A percentile compares a stretch with the other conserved stretches of the same genome.
These are phyloP conservation scores for Drosophila virilis DNA, from an alignment of 1,140 invertebrate species.

Conservation along the genomic window DNA sequence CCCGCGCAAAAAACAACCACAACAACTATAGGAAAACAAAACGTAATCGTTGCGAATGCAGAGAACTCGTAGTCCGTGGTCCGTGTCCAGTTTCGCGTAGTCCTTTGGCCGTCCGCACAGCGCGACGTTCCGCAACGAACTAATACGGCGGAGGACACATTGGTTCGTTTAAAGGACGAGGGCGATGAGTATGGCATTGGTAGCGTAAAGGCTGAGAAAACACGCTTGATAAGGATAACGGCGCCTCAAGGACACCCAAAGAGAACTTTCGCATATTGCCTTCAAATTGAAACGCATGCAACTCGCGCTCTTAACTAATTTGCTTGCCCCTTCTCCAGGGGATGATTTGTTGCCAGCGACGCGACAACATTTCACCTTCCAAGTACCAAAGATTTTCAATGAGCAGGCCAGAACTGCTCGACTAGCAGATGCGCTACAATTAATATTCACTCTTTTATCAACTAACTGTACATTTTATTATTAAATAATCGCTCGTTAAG, in stretches of 20 bases:
- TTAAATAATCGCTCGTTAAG: too few relatives aligned
- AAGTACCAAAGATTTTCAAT: not conserved
- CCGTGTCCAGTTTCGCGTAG: slow-evolving; percentile 7
- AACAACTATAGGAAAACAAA: slow-evolving; percentile 17
- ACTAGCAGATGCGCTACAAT: not conserved
- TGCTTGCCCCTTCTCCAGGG: not conserved
- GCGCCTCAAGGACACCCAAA: slow-evolving; percentile 37
- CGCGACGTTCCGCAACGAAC: slow-evolving; percentile 78
- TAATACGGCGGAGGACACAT: slow-evolving; percentile 46
- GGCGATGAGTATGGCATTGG: slow-evolving; percentile 34
- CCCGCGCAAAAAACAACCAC: slow-evolving; percentile 18
- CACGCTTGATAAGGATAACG: slow-evolving; percentile 70
- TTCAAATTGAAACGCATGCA: slow-evolving; percentile 19
- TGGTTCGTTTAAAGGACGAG: slow-evolving; percentile 66
- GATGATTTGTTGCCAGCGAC: slow-evolving; percentile 17
- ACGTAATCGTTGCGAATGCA: slow-evolving; percentile 26
- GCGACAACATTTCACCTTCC: slow-evolving; percentile 17
- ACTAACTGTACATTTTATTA: not conserved
- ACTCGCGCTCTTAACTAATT: slow-evolving; percentile 20
- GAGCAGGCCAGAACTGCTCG: not conserved
- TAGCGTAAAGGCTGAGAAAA: slow-evolving; percentile 48
- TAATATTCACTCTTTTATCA: not conserved
- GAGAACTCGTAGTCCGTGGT: slow-evolving; percentile 1
- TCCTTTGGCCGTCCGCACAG: slow-evolving; percentile 67
- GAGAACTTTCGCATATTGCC: slow-evolving; percentile 33